phyloP scores from a whole-genome alignment of 2,797 vertebrate genomes.

The Smutsia temminckii region DNA sequence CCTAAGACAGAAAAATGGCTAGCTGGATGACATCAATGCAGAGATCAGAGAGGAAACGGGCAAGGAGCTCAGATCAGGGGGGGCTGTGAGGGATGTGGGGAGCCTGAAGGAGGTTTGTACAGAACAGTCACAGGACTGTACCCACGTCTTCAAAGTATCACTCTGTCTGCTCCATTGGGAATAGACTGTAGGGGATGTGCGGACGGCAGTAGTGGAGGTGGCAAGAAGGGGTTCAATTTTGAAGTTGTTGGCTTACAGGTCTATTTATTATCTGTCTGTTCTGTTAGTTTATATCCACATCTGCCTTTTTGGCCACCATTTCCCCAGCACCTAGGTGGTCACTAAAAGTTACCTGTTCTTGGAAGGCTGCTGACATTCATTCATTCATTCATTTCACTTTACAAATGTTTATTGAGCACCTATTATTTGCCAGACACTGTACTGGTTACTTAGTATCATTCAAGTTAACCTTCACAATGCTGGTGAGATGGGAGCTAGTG shows the following conservation, averaged over 20 bases:
- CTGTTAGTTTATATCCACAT: rapidly evolving
- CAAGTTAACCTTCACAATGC: neutral
- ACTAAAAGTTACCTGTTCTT: neutral
- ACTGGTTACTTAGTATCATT: too few species aligned
- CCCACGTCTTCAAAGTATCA: neutral
- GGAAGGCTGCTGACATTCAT: neutral
- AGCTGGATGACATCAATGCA: rapidly evolving
- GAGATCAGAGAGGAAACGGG: neutral
- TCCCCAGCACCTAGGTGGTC: neutral
- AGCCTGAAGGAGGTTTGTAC: neutral
- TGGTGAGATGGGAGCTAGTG: neutral
- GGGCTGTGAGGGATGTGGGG: neutral
- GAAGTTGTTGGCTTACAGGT: neutral
- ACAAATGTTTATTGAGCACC: slow-evolving; percentile 35
- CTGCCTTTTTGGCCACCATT: neutral
- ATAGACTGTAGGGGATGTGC: rapidly evolving
- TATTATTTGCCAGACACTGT: neutral
- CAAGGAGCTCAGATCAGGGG: rapidly evolving
- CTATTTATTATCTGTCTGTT: neutral
- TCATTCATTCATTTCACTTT: neutral
- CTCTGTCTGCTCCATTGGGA: neutral
- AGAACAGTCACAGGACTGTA: neutral
- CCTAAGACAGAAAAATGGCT: neutral
- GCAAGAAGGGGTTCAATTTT: neutral
- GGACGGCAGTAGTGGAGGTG: neutral